Evolutionary conservation across 2,888 invertebrate species (phyloP).

Genomic region (Strigamia transsilvanica): DNA sequence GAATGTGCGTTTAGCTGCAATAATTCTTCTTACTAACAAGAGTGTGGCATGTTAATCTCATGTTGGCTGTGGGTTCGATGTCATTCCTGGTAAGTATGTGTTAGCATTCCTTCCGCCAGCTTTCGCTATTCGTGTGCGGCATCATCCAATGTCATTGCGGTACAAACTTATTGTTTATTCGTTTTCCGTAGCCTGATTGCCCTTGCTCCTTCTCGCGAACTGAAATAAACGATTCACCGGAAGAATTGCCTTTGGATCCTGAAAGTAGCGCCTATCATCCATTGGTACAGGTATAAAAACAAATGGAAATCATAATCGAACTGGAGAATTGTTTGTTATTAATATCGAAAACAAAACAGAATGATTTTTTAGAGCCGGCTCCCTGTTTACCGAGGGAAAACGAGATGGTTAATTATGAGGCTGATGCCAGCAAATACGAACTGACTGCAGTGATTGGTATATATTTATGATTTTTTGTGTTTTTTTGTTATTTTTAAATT

Average conservation of each 20-base stretch:
- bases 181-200: conserved; percentile 38
- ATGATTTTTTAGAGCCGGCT: background rate
- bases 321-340: background rate
- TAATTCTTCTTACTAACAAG: conserved; percentile 8
- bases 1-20: background rate
- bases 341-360: background rate
- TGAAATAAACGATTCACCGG: conserved; percentile 30
- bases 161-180: background rate
- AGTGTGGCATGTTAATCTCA: conserved; percentile 46
- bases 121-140: background rate
- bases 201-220: conserved; percentile 50
- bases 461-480: background rate
- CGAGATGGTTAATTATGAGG: conserved; percentile 51
- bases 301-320: background rate
- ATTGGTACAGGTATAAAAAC: background rate
- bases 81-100: conserved; percentile 17
- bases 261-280: conserved; percentile 41
- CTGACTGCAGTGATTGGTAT: conserved; percentile 48
- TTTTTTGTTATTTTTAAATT: background rate
- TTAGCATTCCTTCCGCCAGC: background rate
- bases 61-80: conserved; percentile 40
- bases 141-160: background rate
- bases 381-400: conserved; percentile 14
- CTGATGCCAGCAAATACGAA: conserved; percentile 45
- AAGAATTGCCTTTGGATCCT: conserved; percentile 32